Evolutionary conservation across 2,113 vertebrate genomes (phyloP).

Genomic region (Athene cunicularia): DNA sequence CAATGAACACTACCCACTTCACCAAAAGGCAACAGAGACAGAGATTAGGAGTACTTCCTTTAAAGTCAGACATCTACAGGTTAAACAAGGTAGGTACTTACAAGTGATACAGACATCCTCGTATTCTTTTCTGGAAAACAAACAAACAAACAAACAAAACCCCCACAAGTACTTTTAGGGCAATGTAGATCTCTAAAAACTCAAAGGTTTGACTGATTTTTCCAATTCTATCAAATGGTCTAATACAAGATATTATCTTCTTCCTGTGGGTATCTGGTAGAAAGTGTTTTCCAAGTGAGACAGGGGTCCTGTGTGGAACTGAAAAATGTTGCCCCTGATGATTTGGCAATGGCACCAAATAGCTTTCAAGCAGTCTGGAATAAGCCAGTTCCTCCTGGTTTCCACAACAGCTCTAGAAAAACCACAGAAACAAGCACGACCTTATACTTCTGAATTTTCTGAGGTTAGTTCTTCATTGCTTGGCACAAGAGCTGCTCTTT

Average conservation of each 20-base stretch:
- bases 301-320: not conserved
- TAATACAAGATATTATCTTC: not conserved
- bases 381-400: not conserved
- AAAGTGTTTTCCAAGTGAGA: not conserved
- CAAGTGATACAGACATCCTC: fast-evolving
- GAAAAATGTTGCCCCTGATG: not conserved
- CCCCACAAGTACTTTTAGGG: not conserved
- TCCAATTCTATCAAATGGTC: not conserved
- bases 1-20: not conserved
- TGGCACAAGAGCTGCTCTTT: not conserved
- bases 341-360: not conserved
- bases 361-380: not conserved
- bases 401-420: not conserved
- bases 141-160: not conserved
- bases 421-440: not conserved
- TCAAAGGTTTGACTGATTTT: not conserved
- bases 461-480: not conserved
- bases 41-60: not conserved
- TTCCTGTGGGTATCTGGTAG: not conserved
- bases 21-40: not conserved
- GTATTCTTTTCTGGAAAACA: not conserved
- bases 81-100: not conserved
- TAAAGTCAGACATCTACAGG: not conserved
- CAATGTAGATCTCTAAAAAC: not conserved
- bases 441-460: not conserved